Evolutionary conservation across 2,113 vertebrate species (phyloP), one percentile per base, ranked within the genome.

Genomic region (Podocnemis expansa): DNA sequence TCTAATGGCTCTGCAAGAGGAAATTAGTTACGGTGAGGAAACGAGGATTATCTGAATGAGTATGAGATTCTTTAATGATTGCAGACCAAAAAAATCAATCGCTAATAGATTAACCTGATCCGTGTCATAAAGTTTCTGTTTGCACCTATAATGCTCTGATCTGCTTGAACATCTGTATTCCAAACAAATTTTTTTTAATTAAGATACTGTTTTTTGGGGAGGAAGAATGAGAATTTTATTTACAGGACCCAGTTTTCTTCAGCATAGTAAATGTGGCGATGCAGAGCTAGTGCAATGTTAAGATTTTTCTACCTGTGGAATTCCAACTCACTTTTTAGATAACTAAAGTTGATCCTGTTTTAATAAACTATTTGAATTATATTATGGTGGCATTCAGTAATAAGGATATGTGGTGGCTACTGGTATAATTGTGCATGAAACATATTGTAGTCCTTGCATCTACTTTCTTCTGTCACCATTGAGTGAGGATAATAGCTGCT

Each of bases 21-120:
- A 95, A 95, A 93, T 97, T 87, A 88, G 86, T 82, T 52, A 13
- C 49, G 38, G 17, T 49, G 54, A 47, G 52, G 51, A 91, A 88
- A 89, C 95, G 93, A 90, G 91, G 84, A 91, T 96, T 93, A 87
- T 80, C 80, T 86, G 83, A 82, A 47, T 55, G 75, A 80, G 52
- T 83, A 29, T 85, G 85, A 95, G 88, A 75, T 91, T 93, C 47
- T 90, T 29, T 27, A 60, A 14, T 88, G 87, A 90, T 43, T 56
- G n/a, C 24, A 94, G 91, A 63, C 89, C n/a, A n/a, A 94, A 81
- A 88, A 96, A 92, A 83, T 75, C 92, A 54, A 82, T 94, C 52
- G 43, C 95, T 88, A 94, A 75, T 83, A 89, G 87, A 87, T 82
- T 80, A 67, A 41, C 41, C 34, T 94, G 89, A 90, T 90, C 60